phyloP scores from a whole-genome alignment of 2,888 invertebrate genomes.

The Syrista parreyssii region DNA sequence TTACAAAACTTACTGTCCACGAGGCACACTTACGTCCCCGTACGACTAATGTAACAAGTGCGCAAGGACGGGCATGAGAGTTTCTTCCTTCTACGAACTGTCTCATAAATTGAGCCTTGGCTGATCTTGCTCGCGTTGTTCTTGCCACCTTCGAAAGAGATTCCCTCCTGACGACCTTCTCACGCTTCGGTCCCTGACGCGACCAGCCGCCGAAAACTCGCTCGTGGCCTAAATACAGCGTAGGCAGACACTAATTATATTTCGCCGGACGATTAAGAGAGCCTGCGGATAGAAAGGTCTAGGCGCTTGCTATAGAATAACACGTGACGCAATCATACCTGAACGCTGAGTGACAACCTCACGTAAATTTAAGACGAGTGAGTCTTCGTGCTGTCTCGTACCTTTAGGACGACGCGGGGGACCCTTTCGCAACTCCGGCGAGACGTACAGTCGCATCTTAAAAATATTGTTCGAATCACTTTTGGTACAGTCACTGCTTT shows the following conservation, averaged over 20 bases:
- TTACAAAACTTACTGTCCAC: neutral
- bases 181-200: neutral
- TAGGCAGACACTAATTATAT: neutral
- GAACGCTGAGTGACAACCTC: neutral
- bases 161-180: neutral
- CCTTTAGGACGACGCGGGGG: neutral
- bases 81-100: neutral
- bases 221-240: neutral
- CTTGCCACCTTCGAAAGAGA: neutral
- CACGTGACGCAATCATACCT: neutral
- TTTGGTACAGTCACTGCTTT: neutral
- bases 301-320: neutral
- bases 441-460: neutral
- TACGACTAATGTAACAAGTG: neutral
- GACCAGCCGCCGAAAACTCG: neutral
- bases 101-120: neutral
- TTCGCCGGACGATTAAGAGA: neutral
- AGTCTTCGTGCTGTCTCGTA: neutral
- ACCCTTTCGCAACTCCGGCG: neutral
- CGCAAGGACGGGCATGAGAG: neutral
- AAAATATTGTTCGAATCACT: neutral
- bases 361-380: neutral
- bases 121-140: neutral
- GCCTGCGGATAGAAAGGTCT: constrained; percentile 7
- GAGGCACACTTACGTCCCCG: neutral